These are phyloP conservation scores for Copsychus sechellarum DNA, from an alignment of 2,113 vertebrate species.

Conservation along the genomic window DNA sequence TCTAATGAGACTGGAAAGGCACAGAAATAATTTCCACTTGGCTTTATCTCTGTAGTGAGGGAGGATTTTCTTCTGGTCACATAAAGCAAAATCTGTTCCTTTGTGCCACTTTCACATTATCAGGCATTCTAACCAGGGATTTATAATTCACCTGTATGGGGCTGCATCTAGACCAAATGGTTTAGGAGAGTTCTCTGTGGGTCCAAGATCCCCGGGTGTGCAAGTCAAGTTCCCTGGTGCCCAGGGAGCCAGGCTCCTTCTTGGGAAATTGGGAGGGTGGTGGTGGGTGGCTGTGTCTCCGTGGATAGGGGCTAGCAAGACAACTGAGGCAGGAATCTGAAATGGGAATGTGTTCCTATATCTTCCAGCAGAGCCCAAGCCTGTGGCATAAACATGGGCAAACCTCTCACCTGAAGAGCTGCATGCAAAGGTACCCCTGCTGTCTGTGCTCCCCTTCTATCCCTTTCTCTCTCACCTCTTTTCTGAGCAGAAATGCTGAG, in stretches of 20 bases:
- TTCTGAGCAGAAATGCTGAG: not conserved
- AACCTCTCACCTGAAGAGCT: not conserved
- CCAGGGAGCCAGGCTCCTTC: not conserved
- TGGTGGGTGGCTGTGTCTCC: not conserved
- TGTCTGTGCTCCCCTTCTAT: not conserved
- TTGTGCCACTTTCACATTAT: not conserved
- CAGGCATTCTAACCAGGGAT: not conserved
- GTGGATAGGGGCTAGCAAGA: not conserved
- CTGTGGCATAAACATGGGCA: not conserved
- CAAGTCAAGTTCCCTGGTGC: not conserved
- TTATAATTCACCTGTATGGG: not conserved
- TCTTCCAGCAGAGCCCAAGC: not conserved
- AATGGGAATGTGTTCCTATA: not conserved
- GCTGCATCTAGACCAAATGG: not conserved
- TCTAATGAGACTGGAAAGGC: not conserved
- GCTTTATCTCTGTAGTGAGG: not conserved
- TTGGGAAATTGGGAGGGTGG: accelerated
- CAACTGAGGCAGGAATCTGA: not conserved
- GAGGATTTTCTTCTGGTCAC: not conserved
- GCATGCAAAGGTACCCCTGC: not conserved
- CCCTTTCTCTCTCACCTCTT: not conserved
- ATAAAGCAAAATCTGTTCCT: not conserved
- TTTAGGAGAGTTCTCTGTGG: not conserved
- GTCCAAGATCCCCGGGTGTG: accelerated
- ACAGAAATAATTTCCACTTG: not conserved